Evolutionary conservation across 2,113 vertebrate species (phyloP).

Genomic region (Myanophis thanlyinensis): DNA sequence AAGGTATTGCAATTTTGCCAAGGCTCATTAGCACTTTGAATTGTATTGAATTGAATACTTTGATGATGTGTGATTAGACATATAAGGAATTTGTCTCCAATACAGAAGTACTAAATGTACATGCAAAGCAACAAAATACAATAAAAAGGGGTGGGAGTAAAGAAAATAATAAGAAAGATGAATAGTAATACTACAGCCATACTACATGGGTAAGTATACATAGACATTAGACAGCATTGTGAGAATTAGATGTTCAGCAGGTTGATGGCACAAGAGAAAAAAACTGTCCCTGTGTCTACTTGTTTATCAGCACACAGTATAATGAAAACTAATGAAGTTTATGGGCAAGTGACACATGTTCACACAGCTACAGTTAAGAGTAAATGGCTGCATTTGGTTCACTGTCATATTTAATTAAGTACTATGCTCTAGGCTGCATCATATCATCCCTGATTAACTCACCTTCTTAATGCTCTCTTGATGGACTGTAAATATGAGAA

Average conservation of each 20-base stretch:
- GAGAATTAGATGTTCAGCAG: not conserved
- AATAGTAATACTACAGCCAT: not conserved
- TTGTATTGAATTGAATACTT: not conserved
- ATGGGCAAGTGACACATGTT: slow-evolving; percentile 40
- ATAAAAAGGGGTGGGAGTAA: not conserved
- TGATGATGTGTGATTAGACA: not conserved
- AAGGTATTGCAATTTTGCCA: not conserved
- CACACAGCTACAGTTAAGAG: slow-evolving; percentile 21
- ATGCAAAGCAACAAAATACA: not conserved
- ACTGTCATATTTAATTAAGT: slow-evolving; percentile 38
- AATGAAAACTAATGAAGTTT: slow-evolving; percentile 50
- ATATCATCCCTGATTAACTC: not conserved
- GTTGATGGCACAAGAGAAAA: not conserved
- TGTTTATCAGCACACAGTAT: slow-evolving; percentile 25
- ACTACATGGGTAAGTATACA: not conserved
- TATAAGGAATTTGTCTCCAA: not conserved
- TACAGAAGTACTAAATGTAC: not conserved
- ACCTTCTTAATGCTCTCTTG: not conserved
- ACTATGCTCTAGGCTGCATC: not conserved
- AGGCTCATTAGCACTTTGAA: not conserved
- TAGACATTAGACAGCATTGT: not conserved
- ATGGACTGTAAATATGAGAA: not conserved
- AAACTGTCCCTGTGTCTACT: not conserved
- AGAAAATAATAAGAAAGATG: not conserved
- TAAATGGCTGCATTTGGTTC: slow-evolving; percentile 43